Evolutionary conservation across 2,113 vertebrate species (phyloP).

Genomic region (Rattus norvegicus): DNA sequence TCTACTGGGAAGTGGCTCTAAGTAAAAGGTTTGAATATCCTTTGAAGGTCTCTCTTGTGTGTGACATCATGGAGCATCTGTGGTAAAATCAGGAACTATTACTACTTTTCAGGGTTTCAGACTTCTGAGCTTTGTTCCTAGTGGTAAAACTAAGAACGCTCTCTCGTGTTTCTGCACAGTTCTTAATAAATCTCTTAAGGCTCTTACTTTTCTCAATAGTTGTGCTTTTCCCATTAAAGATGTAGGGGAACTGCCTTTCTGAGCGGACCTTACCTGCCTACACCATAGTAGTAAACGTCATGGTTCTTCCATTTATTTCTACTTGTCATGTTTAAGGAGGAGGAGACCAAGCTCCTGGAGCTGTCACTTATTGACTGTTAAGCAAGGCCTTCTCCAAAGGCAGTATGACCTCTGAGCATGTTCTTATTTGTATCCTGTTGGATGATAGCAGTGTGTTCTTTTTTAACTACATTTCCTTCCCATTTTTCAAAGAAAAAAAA

Average conservation of each 20-base stretch:
- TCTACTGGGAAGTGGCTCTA: background rate
- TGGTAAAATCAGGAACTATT: background rate
- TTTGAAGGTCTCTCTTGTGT: background rate
- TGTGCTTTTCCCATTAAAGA: background rate
- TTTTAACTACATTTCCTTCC: background rate
- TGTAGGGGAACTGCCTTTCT: background rate
- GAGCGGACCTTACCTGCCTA: background rate
- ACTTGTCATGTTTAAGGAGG: background rate
- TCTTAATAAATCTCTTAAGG: background rate
- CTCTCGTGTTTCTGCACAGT: background rate
- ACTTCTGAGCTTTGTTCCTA: background rate
- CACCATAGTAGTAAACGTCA: background rate
- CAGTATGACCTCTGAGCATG: background rate
- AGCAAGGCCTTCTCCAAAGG: background rate
- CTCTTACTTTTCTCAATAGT: background rate
- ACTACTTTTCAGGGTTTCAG: background rate
- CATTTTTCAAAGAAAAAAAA: conserved; percentile 39
- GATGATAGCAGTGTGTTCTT: background rate
- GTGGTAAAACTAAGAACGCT: background rate
- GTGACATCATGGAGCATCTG: background rate
- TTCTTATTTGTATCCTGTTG: conserved; percentile 58
- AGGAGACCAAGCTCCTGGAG: background rate
- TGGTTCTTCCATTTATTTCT: background rate
- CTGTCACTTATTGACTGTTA: background rate
- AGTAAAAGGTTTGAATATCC: background rate